These are phyloP conservation scores for Oryzaephilus surinamensis DNA, from an alignment of 1,140 invertebrate species.

Conservation along the genomic window DNA sequence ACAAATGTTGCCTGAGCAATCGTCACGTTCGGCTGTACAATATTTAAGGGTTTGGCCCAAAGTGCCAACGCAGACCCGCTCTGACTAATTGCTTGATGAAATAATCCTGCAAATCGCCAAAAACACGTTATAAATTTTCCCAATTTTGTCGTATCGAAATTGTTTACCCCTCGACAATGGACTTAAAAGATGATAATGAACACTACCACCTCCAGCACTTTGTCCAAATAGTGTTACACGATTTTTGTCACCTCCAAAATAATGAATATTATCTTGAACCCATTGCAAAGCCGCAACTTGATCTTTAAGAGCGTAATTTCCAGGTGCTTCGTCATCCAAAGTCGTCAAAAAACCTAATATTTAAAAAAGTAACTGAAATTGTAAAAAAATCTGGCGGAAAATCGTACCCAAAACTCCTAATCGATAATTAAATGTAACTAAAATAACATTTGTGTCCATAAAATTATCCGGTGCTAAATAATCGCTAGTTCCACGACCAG, in stretches of 20 bases:
- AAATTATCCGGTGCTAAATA: slow-evolving; percentile 40
- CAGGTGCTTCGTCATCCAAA: slow-evolving; percentile 48
- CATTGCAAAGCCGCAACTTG: slow-evolving; percentile 58
- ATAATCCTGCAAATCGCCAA: slow-evolving; percentile 40
- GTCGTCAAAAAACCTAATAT: slow-evolving; percentile 18
- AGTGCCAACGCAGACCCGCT: slow-evolving; percentile 58
- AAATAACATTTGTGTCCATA: slow-evolving; percentile 45
- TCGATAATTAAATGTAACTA: slow-evolving; percentile 45
- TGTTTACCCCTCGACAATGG: slow-evolving; percentile 42
- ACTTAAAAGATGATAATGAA: slow-evolving; percentile 53
- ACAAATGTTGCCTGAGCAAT: slow-evolving; percentile 6
- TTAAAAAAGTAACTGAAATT: too few relatives aligned
- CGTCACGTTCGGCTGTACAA: not conserved
- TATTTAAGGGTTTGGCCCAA: slow-evolving; percentile 11
- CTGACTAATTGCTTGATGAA: slow-evolving; percentile 61
- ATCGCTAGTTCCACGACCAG: slow-evolving; percentile 30
- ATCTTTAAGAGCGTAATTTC: slow-evolving; percentile 67
- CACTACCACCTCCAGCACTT: slow-evolving; percentile 54
- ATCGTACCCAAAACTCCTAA: slow-evolving; percentile 16
- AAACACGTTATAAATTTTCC: too few relatives aligned
- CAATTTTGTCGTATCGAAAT: not conserved
- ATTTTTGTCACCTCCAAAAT: slow-evolving; percentile 62
- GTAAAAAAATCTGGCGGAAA: too few relatives aligned
- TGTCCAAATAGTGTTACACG: slow-evolving; percentile 57
- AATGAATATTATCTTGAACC: slow-evolving; percentile 55